Conservation (phyloP, 2,888 invertebrate species). For the Dasysyrphus albostriatus region DNA sequence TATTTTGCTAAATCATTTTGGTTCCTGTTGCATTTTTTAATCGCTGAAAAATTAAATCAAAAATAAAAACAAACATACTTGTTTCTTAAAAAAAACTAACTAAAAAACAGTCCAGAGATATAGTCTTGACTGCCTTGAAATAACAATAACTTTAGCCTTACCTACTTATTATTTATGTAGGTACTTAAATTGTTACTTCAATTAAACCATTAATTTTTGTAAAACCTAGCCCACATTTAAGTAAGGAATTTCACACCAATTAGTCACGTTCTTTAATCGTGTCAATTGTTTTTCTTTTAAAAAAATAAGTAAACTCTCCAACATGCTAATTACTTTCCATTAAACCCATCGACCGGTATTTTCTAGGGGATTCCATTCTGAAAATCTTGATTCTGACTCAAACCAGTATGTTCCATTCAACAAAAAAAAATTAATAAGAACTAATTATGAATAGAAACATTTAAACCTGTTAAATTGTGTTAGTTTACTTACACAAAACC, state of each 20-base stretch:
- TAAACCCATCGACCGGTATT: constrained; percentile 53
- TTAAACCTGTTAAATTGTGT: constrained; percentile 8
- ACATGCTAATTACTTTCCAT: constrained; percentile 23
- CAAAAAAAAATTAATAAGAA: not conserved
- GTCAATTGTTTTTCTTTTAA: not conserved
- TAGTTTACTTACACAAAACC: constrained; percentile 7
- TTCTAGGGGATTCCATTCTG: constrained; percentile 55
- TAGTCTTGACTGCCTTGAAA: not conserved
- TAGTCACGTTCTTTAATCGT: constrained; percentile 47
- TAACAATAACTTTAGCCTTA: not conserved
- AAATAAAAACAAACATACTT: not conserved
- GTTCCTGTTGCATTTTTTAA: too few relatives aligned
- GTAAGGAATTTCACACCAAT: constrained; percentile 34
- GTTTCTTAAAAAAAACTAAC: not conserved
- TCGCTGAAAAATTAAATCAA: not conserved
- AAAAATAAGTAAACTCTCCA: constrained; percentile 10
- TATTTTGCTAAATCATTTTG: too few relatives aligned
- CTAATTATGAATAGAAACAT: not conserved
- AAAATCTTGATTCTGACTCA: constrained; percentile 32
- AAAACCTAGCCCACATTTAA: constrained; percentile 7
- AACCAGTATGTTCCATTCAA: constrained; percentile 52
- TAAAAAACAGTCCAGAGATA: too few relatives aligned
- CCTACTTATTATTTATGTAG: not conserved
- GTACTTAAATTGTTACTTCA: not conserved
- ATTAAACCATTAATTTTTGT: not conserved